Conservation (phyloP, 2,888 invertebrate species). For the Craniophora ligustri region DNA sequence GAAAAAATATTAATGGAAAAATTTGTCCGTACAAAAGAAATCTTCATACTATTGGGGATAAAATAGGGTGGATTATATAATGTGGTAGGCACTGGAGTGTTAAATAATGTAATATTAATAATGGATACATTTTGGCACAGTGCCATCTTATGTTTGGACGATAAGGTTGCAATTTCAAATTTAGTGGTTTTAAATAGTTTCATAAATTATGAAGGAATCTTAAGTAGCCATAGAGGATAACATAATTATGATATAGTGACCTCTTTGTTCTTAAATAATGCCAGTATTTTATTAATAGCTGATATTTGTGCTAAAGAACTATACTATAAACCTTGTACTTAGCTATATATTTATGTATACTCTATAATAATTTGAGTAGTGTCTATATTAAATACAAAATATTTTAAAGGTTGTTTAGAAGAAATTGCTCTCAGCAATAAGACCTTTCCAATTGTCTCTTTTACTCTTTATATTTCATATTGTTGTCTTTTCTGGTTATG, state of each 20-base stretch:
- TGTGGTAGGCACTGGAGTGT: constrained; percentile 27
- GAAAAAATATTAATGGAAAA: constrained; percentile 83
- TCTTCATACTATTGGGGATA: constrained; percentile 67
- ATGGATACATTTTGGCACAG: constrained; percentile 25
- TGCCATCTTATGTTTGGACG: constrained; percentile 35
- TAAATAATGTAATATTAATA: constrained; percentile 49
- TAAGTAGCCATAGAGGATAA: neutral
- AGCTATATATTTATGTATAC: too few species aligned
- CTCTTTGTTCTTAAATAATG: neutral
- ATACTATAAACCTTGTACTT: too few species aligned
- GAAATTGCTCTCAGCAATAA: too few species aligned
- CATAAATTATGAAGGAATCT: constrained; percentile 13
- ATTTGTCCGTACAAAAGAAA: constrained; percentile 77
- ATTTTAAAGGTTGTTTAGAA: too few species aligned
- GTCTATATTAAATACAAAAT: too few species aligned
- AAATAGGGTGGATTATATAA: constrained; percentile 53
- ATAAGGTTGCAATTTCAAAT: constrained; percentile 37
- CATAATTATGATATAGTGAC: neutral
- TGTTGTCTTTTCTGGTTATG: too few species aligned
- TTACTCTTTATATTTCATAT: too few species aligned
- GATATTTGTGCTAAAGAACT: too few species aligned
- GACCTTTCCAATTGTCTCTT: too few species aligned
- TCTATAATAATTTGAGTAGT: too few species aligned
- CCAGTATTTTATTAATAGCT: neutral
- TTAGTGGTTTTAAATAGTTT: constrained; percentile 37